These are phyloP conservation scores for Donacobius atricapilla DNA, from an alignment of 2,113 vertebrate genomes.

Conservation along the genomic window DNA sequence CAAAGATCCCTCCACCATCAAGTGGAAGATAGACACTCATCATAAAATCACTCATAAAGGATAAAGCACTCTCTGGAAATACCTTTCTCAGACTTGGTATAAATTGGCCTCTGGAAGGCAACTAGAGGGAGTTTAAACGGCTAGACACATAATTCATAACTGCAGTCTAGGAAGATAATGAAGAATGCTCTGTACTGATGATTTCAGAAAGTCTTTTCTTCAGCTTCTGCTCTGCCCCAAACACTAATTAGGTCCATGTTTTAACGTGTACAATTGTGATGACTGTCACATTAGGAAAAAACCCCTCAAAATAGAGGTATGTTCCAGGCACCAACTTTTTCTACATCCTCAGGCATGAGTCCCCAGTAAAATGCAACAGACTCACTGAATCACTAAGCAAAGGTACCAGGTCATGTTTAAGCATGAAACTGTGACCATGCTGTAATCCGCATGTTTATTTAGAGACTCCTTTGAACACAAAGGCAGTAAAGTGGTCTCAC, in stretches of 20 bases:
- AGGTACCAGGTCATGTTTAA: not conserved
- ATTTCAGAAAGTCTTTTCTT: not conserved
- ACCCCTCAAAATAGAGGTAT: not conserved
- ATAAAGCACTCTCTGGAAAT: conserved; percentile 11
- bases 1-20: not conserved
- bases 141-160: not conserved
- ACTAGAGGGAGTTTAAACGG: not conserved
- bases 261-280: not conserved
- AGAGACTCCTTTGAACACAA: not conserved
- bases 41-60: conserved; percentile 20
- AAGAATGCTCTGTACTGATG: not conserved
- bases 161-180: not conserved
- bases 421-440: not conserved
- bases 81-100: not conserved
- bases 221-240: not conserved
- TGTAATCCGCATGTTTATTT: not conserved
- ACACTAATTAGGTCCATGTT: not conserved
- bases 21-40: not conserved
- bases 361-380: not conserved
- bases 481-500: not conserved
- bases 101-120: conserved; percentile 20
- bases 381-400: not conserved
- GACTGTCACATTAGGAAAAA: not conserved
- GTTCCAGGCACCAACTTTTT: not conserved
- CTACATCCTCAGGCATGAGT: not conserved